Percentiles rank a stretch among this genome's conserved stretches.
phyloP scores from a whole-genome alignment of 2,797 vertebrate genomes.

The Nannoperca obscura region DNA sequence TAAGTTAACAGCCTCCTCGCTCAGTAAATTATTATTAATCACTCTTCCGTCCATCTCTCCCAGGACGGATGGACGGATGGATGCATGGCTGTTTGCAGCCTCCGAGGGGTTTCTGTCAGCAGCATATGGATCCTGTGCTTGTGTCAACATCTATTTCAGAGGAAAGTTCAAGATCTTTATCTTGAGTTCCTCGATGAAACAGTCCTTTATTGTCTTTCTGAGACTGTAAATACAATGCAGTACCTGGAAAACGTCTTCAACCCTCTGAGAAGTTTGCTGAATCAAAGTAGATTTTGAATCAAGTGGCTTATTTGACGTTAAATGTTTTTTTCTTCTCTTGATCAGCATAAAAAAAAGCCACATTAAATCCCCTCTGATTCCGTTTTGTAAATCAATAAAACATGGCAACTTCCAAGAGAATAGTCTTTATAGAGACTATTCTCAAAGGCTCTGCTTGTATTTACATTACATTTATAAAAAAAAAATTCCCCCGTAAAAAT shows the following conservation, averaged over 20 bases:
- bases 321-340: neutral
- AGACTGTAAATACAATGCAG: neutral
- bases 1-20: conserved; percentile 41
- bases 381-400: neutral
- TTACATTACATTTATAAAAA: too few species aligned
- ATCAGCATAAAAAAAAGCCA: neutral
- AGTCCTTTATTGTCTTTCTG: neutral
- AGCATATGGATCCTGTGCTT: neutral
- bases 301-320: too few species aligned
- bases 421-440: neutral
- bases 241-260: neutral
- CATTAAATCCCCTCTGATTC: neutral
- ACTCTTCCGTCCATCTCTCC: conserved; percentile 40
- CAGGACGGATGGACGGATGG: conserved; percentile 5
- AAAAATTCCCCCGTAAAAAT: too few species aligned
- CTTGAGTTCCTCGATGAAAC: neutral
- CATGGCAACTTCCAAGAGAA: neutral
- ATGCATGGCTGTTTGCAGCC: conserved; percentile 21
- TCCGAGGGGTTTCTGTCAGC: conserved; percentile 19
- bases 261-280: neutral
- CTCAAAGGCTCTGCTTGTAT: neutral
- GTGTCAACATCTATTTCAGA: conserved; percentile 21
- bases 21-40: conserved; percentile 67
- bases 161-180: neutral
- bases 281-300: neutral